Base-by-base conservation (phyloP, 2,888 invertebrate genomes). In the Pyrrhopygopsis socrates region DNA sequence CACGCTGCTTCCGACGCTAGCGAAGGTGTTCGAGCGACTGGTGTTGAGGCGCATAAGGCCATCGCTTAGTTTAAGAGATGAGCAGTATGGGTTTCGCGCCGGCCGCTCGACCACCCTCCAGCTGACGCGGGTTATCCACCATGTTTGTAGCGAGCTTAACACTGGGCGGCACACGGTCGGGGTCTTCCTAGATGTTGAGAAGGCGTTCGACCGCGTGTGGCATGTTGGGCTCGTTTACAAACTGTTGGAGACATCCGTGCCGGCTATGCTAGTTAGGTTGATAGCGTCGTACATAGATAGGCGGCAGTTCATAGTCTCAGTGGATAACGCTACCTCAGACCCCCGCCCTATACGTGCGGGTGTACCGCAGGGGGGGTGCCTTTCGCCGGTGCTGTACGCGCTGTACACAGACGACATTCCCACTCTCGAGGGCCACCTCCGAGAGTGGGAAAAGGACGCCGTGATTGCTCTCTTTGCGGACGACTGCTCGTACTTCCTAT, bases 1-100 rank as follows among this genome's bases (percentile, higher is more conserved):
- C 3, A 60, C 60, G 60, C 24, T 60, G 24, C 22, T 60, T n/a
- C 60, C 60, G 5, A 60, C 24, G 2, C 22, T 60, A 22, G 60
- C 60, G 9, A 60, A 60, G 60, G 22, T 60, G 60, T 24, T 60
- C 60, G 60, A n/a, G 60, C 20, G 60, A 22, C 60, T 60, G 22
- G 22, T 65, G 22, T 65, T 65, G 30, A 22, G 5, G 9, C 29
- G 65, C 29, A 50, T 54, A 29, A 29, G 6, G 0, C 50, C 73
- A 5, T 29, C 29, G n/a, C 54, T 73, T 29, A 29, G 4, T 54
- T 11, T 73, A 30, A 73, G 73, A n/a, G 50, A 50, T 0, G 73
- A 73, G 73, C 73, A 73, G 54, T 73, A 50, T 50, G 73, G 73
- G 18, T 73, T 73, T 30, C 73, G 73, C 54, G 29, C 20, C 18